These are phyloP conservation scores for Rhagologus leucostigma DNA, from an alignment of 2,113 vertebrate species.

Conservation along the genomic window DNA sequence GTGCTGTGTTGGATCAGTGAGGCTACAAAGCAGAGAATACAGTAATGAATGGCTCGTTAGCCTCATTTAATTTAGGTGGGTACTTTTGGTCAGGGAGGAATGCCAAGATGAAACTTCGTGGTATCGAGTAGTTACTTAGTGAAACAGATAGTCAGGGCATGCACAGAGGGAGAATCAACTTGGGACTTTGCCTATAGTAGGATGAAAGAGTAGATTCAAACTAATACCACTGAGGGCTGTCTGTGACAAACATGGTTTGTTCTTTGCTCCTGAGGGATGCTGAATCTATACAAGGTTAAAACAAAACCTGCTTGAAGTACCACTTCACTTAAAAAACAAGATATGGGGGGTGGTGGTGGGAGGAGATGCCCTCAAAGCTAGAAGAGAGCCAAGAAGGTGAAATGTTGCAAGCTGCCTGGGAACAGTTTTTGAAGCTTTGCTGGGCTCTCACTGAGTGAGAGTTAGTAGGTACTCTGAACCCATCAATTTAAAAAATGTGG, in stretches of 20 bases:
- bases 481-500: neutral
- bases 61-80: neutral
- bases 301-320: neutral
- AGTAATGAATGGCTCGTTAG: neutral
- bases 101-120: neutral
- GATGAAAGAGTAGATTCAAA: neutral
- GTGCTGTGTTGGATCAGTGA: neutral
- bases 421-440: neutral
- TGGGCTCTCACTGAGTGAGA: neutral
- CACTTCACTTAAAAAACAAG: neutral
- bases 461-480: neutral
- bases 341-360: accelerated
- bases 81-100: neutral
- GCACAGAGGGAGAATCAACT: accelerated
- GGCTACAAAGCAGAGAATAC: neutral
- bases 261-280: neutral
- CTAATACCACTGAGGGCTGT: accelerated
- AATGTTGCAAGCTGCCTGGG: neutral
- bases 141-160: neutral
- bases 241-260: neutral
- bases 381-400: neutral
- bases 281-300: neutral
- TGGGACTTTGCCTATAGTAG: neutral
- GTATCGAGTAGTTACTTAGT: neutral
- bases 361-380: neutral